Evolutionary conservation across 1,140 invertebrate species (phyloP).

Genomic region (Drosophila pruinosa): DNA sequence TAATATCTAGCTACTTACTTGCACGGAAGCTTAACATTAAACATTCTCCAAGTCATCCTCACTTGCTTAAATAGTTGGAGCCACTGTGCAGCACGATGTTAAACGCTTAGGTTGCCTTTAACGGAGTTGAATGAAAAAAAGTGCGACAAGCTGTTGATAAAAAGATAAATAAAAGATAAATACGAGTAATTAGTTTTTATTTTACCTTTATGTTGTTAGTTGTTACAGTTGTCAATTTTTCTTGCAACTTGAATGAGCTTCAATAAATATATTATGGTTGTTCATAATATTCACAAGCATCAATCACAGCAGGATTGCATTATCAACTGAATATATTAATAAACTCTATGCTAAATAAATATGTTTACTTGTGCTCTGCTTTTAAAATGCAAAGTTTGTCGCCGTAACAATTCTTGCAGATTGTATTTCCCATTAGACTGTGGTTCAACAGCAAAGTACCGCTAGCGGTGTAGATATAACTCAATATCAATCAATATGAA

Average conservation of each 20-base stretch:
- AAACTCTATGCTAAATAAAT: neutral
- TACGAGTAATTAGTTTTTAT: neutral
- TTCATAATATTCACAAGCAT: neutral
- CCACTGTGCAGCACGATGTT: constrained; percentile 10
- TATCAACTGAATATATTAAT: neutral
- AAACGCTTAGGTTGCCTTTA: neutral
- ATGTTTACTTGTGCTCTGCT: neutral
- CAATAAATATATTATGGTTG: too few relatives aligned
- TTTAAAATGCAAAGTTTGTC: neutral
- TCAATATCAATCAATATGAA: constrained; percentile 13
- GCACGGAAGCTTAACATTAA: constrained; percentile 65
- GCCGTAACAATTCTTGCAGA: neutral
- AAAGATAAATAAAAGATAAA: neutral
- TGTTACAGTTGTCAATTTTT: neutral
- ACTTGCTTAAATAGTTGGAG: constrained; percentile 31
- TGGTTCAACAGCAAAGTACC: neutral
- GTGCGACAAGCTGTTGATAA: neutral
- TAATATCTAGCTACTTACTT: constrained; percentile 59
- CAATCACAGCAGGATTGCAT: neutral
- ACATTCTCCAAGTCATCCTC: constrained; percentile 63
- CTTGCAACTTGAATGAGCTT: too few relatives aligned
- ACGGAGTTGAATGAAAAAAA: neutral
- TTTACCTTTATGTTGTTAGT: too few relatives aligned
- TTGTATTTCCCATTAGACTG: constrained; percentile 4
- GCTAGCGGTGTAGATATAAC: neutral